Evolutionary conservation across 2,888 invertebrate species (phyloP), one percentile per base, ranked within the genome.

Genomic region (Neuroscelio doddi): DNA sequence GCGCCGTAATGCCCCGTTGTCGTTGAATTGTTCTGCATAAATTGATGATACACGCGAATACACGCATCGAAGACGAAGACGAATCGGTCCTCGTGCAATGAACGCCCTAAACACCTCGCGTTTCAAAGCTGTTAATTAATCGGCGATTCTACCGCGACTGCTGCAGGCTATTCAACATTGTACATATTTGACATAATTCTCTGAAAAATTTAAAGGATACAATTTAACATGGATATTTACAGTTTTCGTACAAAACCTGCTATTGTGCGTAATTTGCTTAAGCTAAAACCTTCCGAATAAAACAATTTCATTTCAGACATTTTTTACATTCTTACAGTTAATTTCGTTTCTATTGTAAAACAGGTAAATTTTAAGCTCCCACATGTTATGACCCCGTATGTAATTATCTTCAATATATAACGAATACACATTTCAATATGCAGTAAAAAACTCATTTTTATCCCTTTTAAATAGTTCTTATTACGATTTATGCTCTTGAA

Each of bases 11-110:
- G 80, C 80, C 73, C 79, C 79, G 78, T 79, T 79, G 81, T 80
- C 80, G 80, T 81, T 82, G 82, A 81, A 83, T 83, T 80, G 83
- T 82, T 83, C 82, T 82, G 82, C 83, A 83, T 83, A 83, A 83
- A 83, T 83, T 83, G 80, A 82, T 82, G 82, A 82, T 80, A 80
- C 77, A 80, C 78, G 76, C 79, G 76, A 71, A 75, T 71, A 59
- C 55, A 49, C 62, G 56, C 52, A 52, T 47, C 42, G 51, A 49
- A 64, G 63, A 76, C 76, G 73, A 76, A 77, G 77, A 77, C 78
- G 77, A 75, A 75, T 76, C 74, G 50, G 42, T 44, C 55, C 47
- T 51, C 51, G 55, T 45, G 57, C 56, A 42, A 36, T 32, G 39
- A 17, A 49, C 55, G 59, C 51, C 56, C 64, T 51, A 59, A 59